Percentiles rank a stretch among this genome's conserved stretches.
Evolutionary conservation across 2,797 vertebrate genomes (phyloP).

Genomic region (Todus mexicanus): DNA sequence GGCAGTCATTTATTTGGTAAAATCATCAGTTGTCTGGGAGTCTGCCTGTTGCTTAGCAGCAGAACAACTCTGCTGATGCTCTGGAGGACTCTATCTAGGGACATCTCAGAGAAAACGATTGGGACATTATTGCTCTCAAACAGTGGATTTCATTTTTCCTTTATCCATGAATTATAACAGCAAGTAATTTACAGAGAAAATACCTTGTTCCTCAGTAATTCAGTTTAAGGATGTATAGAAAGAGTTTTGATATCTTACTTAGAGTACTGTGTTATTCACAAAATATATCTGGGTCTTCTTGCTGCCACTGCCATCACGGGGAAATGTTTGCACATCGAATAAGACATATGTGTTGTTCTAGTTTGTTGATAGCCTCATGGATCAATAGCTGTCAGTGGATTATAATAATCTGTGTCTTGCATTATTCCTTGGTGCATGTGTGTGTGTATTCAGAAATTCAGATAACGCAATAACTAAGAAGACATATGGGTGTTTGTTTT

Average conservation of each 20-base stretch:
- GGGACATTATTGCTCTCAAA: not conserved
- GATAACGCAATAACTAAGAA: not conserved
- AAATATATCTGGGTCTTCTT: constrained; percentile 13
- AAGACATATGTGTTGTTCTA: not conserved
- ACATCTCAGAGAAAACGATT: not conserved
- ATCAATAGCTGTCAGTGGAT: constrained; percentile 33
- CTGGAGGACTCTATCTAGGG: not conserved
- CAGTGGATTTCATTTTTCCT: not conserved
- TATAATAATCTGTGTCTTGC: not conserved
- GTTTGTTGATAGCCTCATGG: constrained; percentile 12
- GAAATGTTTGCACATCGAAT: not conserved
- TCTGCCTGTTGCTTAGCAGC: constrained; percentile 44
- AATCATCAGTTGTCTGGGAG: not conserved
- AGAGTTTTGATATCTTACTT: not conserved
- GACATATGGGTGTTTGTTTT: not conserved
- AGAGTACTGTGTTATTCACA: not conserved
- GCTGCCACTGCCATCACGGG: not conserved
- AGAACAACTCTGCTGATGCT: not conserved
- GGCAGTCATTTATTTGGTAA: not conserved
- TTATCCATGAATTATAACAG: not conserved
- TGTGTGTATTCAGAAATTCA: not conserved
- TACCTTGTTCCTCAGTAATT: constrained; percentile 8
- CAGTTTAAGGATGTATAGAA: not conserved
- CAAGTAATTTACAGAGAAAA: constrained; percentile 10
- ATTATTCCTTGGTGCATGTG: not conserved